Percentiles rank a stretch among this genome's conserved stretches.
phyloP scores from a whole-genome alignment of 2,113 vertebrate genomes.

The Amazona guildingii region DNA sequence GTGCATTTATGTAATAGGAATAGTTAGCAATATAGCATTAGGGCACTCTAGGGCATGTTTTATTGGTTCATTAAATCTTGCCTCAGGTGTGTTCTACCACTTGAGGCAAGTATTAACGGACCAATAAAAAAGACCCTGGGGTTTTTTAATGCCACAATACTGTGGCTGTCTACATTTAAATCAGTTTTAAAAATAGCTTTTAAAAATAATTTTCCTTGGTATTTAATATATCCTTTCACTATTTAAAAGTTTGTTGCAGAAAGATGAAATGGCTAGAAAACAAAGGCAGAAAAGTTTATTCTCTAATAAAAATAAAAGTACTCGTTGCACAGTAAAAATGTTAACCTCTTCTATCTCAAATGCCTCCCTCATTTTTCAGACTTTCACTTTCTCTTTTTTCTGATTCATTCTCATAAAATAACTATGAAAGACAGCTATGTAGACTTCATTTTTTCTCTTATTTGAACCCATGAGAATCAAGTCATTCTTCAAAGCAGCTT shows the following conservation, averaged over 20 bases:
- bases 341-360: neutral
- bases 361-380: neutral
- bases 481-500: neutral
- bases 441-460: neutral
- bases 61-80: slow-evolving; percentile 83
- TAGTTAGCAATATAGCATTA: slow-evolving; percentile 73
- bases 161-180: slow-evolving; percentile 75
- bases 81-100: slow-evolving; percentile 81
- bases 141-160: slow-evolving; percentile 74
- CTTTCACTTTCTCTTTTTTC: neutral
- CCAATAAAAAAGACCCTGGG: slow-evolving; percentile 79
- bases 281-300: slow-evolving; percentile 17
- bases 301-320: slow-evolving; percentile 6
- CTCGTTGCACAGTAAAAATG: neutral
- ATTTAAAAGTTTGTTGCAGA: slow-evolving; percentile 31
- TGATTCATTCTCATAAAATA: neutral
- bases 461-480: neutral
- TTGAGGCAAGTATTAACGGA: slow-evolving; percentile 81
- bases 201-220: slow-evolving; percentile 75
- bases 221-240: slow-evolving; percentile 67
- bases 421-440: neutral
- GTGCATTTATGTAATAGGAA: slow-evolving; percentile 75
- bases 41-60: slow-evolving; percentile 76
- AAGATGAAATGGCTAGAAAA: slow-evolving; percentile 31
- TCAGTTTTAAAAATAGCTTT: slow-evolving; percentile 80